Conservation (phyloP, 1,140 invertebrate species). For the Drosophila willistoni region DNA sequence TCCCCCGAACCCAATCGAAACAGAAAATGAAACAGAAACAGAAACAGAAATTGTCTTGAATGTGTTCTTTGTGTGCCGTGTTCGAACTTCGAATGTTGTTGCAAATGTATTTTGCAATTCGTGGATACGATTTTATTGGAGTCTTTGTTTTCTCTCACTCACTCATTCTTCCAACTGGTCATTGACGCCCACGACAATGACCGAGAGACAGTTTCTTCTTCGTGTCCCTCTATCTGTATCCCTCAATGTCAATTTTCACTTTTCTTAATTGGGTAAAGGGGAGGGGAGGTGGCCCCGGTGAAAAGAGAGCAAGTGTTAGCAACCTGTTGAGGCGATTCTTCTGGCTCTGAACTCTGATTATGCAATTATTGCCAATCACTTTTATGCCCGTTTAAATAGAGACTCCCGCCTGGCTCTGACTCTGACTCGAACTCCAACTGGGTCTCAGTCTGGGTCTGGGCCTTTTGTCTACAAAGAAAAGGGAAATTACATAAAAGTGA, state of each 20-base stretch:
- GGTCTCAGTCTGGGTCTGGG: conserved; percentile 6
- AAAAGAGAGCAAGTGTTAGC: conserved; percentile 24
- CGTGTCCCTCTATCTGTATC: neutral
- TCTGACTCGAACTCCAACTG: conserved; percentile 20
- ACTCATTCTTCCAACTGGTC: conserved; percentile 52
- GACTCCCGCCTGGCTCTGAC: conserved; percentile 5
- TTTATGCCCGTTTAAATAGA: conserved; percentile 73
- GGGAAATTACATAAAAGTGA: conserved; percentile 82
- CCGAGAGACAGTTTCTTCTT: conserved; percentile 15
- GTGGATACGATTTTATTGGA: conserved; percentile 1
- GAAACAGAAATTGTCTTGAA: conserved; percentile 40
- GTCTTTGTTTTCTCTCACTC: conserved; percentile 35
- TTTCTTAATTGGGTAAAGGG: conserved; percentile 29
- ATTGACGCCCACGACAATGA: conserved; percentile 46
- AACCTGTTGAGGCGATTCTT: conserved; percentile 72
- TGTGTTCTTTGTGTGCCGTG: conserved; percentile 63
- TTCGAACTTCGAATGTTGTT: conserved; percentile 27
- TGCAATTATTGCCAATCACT: conserved; percentile 81
- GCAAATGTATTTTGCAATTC: conserved; percentile 18
- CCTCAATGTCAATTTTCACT: conserved; percentile 79
- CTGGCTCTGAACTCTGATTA: conserved; percentile 55
- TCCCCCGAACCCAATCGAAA: conserved; percentile 7
- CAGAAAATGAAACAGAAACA: conserved; percentile 2
- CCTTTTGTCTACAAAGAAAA: conserved; percentile 60
- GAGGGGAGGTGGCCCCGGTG: neutral